Evolutionary conservation across 2,113 vertebrate species (phyloP).

Genomic region (Sinocyclocheilus maitianheensis): DNA sequence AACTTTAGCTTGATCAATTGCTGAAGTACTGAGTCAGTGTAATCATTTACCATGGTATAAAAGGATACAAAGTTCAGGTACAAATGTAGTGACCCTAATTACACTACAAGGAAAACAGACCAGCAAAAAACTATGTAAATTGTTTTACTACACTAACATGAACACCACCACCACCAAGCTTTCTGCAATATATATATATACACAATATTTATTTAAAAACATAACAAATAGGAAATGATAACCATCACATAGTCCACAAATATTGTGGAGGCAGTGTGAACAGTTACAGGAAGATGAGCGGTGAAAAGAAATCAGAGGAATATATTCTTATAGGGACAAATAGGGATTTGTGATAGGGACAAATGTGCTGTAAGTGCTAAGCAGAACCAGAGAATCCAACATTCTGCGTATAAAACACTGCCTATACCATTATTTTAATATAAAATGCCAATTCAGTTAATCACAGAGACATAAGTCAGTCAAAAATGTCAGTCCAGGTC

Average conservation of each 20-base stretch:
- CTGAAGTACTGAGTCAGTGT: neutral
- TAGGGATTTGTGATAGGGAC: neutral
- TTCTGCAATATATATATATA: slow-evolving; percentile 22
- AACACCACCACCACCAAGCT: no score
- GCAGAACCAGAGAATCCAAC: neutral
- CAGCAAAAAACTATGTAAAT: neutral
- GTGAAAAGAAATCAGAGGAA: neutral
- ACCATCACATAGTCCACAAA: slow-evolving; percentile 32
- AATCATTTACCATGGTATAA: slow-evolving; percentile 4
- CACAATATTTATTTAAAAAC: slow-evolving; percentile 41
- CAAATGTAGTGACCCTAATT: neutral
- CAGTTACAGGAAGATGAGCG: slow-evolving; percentile 6
- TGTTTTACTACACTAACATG: neutral
- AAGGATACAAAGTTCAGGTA: neutral
- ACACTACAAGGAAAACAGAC: neutral
- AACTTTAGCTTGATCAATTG: neutral
- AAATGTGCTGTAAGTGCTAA: neutral
- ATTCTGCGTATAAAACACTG: neutral
- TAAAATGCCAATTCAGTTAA: neutral
- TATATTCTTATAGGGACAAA: neutral
- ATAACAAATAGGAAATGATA: neutral
- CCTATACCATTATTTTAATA: neutral
- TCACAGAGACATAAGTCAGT: neutral
- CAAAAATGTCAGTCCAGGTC: neutral
- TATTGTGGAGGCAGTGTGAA: slow-evolving; percentile 35